A percentile compares a stretch with the other conserved stretches of the same genome.
phyloP scores from a whole-genome alignment of 2,797 vertebrate genomes.

The Ataeniobius toweri region DNA sequence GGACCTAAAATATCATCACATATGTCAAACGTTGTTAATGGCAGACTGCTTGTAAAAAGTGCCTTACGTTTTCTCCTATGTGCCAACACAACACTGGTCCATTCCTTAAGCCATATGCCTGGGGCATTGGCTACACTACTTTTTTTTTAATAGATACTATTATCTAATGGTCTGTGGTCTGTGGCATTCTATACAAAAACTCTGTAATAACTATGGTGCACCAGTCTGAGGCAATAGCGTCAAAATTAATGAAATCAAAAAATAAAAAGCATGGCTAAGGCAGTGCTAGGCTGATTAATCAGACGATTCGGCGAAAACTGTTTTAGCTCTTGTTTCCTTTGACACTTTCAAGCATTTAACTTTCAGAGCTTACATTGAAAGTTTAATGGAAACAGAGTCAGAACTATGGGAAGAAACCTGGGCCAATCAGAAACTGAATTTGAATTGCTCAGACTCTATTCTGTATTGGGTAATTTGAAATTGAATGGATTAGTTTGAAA shows the following conservation, averaged over 20 bases:
- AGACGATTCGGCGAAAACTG: background rate
- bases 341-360: background rate
- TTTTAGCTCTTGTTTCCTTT: background rate
- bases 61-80: background rate
- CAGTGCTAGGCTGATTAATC: background rate
- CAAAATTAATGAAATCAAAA: background rate
- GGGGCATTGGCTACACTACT: background rate
- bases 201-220: background rate
- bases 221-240: background rate
- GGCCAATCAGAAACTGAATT: too few species aligned
- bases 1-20: background rate
- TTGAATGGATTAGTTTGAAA: too few species aligned
- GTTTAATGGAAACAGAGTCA: too few species aligned
- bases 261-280: background rate
- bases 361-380: background rate
- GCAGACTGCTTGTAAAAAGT: background rate
- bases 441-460: too few species aligned
- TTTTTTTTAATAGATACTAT: background rate
- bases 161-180: background rate
- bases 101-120: background rate
- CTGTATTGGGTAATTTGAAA: too few species aligned
- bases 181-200: background rate
- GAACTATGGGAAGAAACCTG: too few species aligned
- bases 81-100: background rate
- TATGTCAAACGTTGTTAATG: background rate